Evolutionary conservation across 2,888 invertebrate species (phyloP).

Genomic region (Melangyna quadrimaculata): DNA sequence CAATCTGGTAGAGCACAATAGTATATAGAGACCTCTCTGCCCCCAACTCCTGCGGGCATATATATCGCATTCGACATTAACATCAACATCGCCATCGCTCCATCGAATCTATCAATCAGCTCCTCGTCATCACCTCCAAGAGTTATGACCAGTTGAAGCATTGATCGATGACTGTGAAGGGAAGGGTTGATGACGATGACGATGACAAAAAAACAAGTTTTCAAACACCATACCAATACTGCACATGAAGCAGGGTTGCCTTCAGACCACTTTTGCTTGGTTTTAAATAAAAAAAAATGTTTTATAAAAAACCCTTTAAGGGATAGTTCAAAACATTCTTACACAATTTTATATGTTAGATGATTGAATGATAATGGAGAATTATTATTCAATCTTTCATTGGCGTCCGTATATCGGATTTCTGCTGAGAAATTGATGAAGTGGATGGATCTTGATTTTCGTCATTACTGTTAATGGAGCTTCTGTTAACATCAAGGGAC

Average conservation of each 20-base stretch:
- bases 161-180: constrained; percentile 48
- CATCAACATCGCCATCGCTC: constrained; percentile 45
- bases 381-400: no score
- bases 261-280: neutral
- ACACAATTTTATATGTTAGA: no score
- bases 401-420: no score
- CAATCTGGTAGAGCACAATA: constrained; percentile 20
- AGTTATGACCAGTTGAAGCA: constrained; percentile 66
- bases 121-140: constrained; percentile 48
- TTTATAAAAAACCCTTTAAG: no score
- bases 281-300: neutral
- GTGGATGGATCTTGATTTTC: no score
- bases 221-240: constrained; percentile 2
- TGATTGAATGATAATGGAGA: no score
- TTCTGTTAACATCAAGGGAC: no score
- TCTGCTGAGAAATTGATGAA: no score
- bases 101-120: constrained; percentile 64
- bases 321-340: no score
- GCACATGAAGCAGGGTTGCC: constrained; percentile 20
- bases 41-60: constrained; percentile 19
- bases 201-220: constrained; percentile 18
- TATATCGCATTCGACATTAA: constrained; percentile 45
- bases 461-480: no score
- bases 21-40: neutral
- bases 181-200: no score